Percentiles rank a stretch among this genome's conserved stretches.
These are phyloP conservation scores for Scytalopus superciliaris DNA, from an alignment of 2,113 vertebrate genomes.

Conservation along the genomic window DNA sequence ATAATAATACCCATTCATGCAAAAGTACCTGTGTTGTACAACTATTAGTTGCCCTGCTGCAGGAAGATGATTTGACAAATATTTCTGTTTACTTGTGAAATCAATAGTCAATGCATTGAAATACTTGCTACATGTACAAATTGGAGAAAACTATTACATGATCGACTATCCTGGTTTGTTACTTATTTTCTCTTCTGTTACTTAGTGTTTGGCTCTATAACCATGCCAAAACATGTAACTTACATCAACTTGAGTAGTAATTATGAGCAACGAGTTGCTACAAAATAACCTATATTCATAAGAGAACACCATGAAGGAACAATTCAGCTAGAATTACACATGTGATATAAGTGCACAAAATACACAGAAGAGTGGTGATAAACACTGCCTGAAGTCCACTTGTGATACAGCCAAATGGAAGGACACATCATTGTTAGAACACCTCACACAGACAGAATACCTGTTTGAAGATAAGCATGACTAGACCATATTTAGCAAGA, in stretches of 20 bases:
- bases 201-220: neutral
- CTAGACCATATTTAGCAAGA: neutral
- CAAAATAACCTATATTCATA: neutral
- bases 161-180: neutral
- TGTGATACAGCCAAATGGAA: neutral
- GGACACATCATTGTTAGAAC: neutral
- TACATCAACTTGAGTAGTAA: neutral
- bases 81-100: neutral
- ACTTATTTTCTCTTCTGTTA: neutral
- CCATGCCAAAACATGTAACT: neutral
- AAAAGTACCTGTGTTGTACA: neutral
- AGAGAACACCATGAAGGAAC: neutral
- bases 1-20: neutral
- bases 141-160: neutral
- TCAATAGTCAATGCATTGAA: neutral
- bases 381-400: neutral
- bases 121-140: neutral
- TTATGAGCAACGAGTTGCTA: neutral
- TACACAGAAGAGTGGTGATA: neutral
- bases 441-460: neutral
- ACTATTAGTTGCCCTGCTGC: neutral
- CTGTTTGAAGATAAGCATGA: neutral
- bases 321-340: neutral
- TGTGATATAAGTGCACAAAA: neutral
- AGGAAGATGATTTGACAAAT: neutral